phyloP scores from a whole-genome alignment of 2,888 invertebrate species.

The Drosophila colorata region DNA sequence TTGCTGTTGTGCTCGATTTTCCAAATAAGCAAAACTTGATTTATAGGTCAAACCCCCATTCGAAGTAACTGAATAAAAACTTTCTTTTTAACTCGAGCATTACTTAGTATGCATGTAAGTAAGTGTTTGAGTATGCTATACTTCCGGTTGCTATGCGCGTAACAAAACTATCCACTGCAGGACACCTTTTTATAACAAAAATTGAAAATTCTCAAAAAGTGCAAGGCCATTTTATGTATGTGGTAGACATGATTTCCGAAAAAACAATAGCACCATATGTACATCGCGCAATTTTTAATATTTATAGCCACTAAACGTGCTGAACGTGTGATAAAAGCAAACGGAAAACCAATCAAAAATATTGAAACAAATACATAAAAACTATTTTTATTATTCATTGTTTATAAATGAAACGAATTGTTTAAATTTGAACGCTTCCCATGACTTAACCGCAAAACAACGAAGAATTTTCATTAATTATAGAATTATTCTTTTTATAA shows the following conservation, averaged over 20 bases:
- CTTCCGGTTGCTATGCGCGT: constrained; percentile 53
- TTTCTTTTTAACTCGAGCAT: neutral
- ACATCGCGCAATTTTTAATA: constrained; percentile 29
- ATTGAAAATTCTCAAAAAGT: neutral
- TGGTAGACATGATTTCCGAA: no score
- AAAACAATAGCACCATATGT: no score
- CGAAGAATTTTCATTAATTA: constrained; percentile 25
- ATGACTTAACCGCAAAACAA: constrained; percentile 38
- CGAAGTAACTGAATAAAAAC: neutral
- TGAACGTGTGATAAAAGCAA: constrained; percentile 51
- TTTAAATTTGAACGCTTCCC: constrained; percentile 25
- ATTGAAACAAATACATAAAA: constrained; percentile 45
- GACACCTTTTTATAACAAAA: neutral
- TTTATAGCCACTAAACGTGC: constrained; percentile 52
- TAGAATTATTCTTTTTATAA: constrained; percentile 1
- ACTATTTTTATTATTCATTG: constrained; percentile 36
- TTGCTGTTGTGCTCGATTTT: constrained; percentile 24
- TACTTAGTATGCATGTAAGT: neutral
- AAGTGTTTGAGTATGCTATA: constrained; percentile 33
- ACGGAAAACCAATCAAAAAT: constrained; percentile 33
- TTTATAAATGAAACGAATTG: constrained; percentile 49
- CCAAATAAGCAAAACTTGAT: constrained; percentile 64
- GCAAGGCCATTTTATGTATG: neutral
- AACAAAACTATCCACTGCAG: constrained; percentile 28
- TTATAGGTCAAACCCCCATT: constrained; percentile 78